Base-by-base conservation (phyloP, 2,797 vertebrate species). In the Setipinna tenuifilis region DNA sequence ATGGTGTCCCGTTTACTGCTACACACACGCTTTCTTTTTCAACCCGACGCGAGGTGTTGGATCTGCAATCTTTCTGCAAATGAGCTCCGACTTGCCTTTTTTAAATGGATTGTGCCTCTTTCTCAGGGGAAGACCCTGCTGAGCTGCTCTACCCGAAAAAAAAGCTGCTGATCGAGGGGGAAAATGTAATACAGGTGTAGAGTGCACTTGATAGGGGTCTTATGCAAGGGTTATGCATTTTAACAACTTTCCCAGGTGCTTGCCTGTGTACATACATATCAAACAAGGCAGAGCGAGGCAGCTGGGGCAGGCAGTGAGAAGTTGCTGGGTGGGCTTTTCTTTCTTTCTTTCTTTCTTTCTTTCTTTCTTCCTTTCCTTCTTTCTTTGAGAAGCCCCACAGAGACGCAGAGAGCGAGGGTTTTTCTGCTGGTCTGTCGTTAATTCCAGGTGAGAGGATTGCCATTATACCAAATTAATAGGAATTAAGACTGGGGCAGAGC, bases 171-270 rank as follows among this genome's bases (percentile, higher is more conserved):
- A 96, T 95, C 95, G 95, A 95, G 92, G 95, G 92, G 90, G 94
- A 96, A 89, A 96, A 95, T 94, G 94, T 94, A 95, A 96, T 96
- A 95, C 95, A 96, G 95, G 95, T 96, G 94, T 96, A 96, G 95
- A 94, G 94, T 93, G 91, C 92, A 92, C 92, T 94, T 96, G 95
- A 95, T 96, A 92, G 95, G 93, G 95, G 95, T 96, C 95, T 96
- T 96, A 96, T 94, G 95, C 41, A 91, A 94, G 95, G 95, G 95
- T 96, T 96, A 96, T 96, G 95, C 94, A 95, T 96, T 96, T 95
- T 93, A 94, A 93, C 94, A 92, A 93, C 93, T 95, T 90, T 90
- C 89, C 95, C 96, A 95, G 95, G 95, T 95, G 95, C 95, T 95
- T 94, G 93, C 89, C 93, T 95, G 89, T 90, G 87, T 91, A 95